Base-by-base conservation (phyloP, 2,113 vertebrate species). In the Passer montanus region DNA sequence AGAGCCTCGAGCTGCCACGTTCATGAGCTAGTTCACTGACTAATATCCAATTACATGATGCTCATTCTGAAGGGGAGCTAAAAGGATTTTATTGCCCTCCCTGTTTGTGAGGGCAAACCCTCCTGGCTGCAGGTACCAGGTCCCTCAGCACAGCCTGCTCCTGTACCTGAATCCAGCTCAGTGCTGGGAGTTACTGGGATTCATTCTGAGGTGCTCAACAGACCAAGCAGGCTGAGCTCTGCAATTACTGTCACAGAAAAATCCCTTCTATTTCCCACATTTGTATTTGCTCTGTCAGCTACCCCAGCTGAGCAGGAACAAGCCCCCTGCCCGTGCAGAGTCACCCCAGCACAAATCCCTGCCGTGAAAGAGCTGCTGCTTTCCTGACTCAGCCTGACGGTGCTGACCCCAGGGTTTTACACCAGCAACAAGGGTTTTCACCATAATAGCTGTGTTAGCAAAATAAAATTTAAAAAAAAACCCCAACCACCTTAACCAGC, bases 381-480 rank as follows among this genome's bases (percentile, higher is more conserved):
- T 75, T 92, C 92, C 83, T 70, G 78, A 7, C 83, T 30, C 53
- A 88, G 72, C 85, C 55, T 22, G 37, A 33, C 64, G 20, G 4
- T 92, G 94, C 92, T 95, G 90, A 90, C 72, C 35, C 85, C 93
- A 88, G 76, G 9, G 2, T 15, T 94, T 88, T 56, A 68, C 63
- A 90, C 68, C 68, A 63, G 43, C 75, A 55, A 44, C 44, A 20
- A 93, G 68, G 64, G 23, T 31, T 95, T 90, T 89, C 35, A 92
- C 95, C 91, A 56, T 68, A 96, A 92, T 24, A 95, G 79, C 93
- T 93, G 76, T 43, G 90, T 47, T 88, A 93, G 95, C 93, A 94
- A 75, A 91, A 94, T 37, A 21, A 58, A 55, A 31, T 18, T 12
- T 9, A 66, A 59, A 74, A 68, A 66, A 67, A 68, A n/a, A 35